These are phyloP conservation scores for Coenobita brevimanus DNA, from an alignment of 1,140 invertebrate genomes.

Conservation along the genomic window DNA sequence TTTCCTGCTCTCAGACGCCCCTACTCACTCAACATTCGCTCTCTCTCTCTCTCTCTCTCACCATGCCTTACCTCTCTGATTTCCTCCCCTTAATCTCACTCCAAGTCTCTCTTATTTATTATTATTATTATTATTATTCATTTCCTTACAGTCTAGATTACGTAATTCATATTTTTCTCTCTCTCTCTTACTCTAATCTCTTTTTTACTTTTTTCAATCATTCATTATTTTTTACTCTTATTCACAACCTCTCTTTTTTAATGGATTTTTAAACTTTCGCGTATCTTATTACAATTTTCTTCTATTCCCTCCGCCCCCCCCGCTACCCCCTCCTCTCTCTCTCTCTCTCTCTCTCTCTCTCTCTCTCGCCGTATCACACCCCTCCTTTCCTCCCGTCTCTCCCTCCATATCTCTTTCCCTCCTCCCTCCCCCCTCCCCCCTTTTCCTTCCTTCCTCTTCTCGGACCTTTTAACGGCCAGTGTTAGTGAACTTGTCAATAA, in stretches of 20 bases:
- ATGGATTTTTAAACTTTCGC: too few relatives aligned
- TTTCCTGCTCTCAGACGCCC: neutral
- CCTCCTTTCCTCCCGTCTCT: neutral
- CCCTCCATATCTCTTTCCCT: neutral
- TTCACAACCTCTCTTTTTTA: too few relatives aligned
- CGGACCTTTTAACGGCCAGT: neutral
- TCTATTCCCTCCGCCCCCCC: neutral
- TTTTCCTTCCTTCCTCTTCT: too few relatives aligned
- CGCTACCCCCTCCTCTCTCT: neutral
- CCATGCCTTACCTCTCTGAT: neutral
- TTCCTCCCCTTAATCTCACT: neutral
- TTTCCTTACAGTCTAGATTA: too few relatives aligned
- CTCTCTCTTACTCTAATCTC: neutral
- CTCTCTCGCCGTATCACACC: neutral
- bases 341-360: too few relatives aligned
- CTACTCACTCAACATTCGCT: neutral
- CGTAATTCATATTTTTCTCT: neutral
- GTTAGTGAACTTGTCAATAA: slow-evolving; percentile 33
- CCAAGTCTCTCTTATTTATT: too few relatives aligned
- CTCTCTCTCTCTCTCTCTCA: neutral
- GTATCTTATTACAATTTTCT: too few relatives aligned
- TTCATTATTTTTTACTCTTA: neutral
- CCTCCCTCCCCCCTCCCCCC: too few relatives aligned
- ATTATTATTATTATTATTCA: too few relatives aligned
- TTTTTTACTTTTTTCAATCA: neutral